Conservation (phyloP, 2,113 vertebrate species). For the Chloropsis hardwickii region DNA sequence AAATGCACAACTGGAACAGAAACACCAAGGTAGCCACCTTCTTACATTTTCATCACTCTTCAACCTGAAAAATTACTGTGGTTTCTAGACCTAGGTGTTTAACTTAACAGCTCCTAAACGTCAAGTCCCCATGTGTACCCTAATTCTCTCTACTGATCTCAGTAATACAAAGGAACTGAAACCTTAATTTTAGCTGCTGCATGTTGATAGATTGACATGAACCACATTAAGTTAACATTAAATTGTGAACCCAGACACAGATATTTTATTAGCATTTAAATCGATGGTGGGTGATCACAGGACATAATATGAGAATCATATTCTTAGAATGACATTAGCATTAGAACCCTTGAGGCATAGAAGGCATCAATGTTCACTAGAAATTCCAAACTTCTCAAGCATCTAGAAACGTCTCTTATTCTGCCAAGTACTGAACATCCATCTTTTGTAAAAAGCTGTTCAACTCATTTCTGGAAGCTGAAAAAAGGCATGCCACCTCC, state of each 20-base stretch:
- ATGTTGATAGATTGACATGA: not conserved
- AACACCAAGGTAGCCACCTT: not conserved
- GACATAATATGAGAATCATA: not conserved
- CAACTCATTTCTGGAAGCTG: not conserved
- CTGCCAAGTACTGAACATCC: not conserved
- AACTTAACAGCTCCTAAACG: not conserved
- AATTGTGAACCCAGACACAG: not conserved
- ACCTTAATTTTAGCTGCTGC: not conserved
- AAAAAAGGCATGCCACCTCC: not conserved
- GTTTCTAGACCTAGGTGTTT: not conserved
- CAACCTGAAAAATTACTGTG: not conserved
- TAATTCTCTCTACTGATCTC: not conserved
- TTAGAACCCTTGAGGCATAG: not conserved
- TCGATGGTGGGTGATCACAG: not conserved
- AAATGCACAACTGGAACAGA: not conserved
- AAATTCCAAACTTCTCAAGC: slow-evolving; percentile 1
- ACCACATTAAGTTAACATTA: not conserved
- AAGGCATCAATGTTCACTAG: not conserved
- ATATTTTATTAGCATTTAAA: not conserved
- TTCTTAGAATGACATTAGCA: not conserved
- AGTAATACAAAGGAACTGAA: not conserved
- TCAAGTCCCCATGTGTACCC: not conserved
- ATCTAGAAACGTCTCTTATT: not conserved
- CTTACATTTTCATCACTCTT: not conserved
- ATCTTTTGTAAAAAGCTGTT: not conserved